phyloP scores from a whole-genome alignment of 2,888 invertebrate genomes.

The Polymixis flavicincta region DNA sequence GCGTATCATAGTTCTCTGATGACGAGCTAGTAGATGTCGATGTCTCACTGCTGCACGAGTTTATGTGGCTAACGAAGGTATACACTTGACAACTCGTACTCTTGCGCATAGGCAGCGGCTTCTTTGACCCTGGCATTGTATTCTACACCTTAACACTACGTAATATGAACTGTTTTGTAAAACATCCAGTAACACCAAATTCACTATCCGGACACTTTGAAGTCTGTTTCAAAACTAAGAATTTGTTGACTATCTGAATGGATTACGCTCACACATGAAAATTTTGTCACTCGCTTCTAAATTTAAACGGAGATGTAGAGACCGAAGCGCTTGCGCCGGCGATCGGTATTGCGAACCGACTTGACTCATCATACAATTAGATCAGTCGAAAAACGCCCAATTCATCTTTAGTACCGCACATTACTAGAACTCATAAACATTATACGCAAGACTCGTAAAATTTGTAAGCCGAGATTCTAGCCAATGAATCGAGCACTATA shows the following conservation, averaged over 20 bases:
- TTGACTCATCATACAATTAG: slow-evolving; percentile 79
- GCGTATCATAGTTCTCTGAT: slow-evolving; percentile 79
- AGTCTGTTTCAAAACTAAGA: slow-evolving; percentile 71
- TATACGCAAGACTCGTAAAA: slow-evolving; percentile 35
- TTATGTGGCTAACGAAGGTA: slow-evolving; percentile 67
- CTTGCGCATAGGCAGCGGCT: slow-evolving; percentile 72
- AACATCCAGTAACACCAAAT: slow-evolving; percentile 29
- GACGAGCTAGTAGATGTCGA: slow-evolving; percentile 81
- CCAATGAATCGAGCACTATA: slow-evolving; percentile 7
- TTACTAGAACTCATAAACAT: slow-evolving; percentile 62
- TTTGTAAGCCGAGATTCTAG: slow-evolving; percentile 20
- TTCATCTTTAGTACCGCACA: slow-evolving; percentile 62
- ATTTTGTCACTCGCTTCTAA: slow-evolving; percentile 85
- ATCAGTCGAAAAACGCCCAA: slow-evolving; percentile 71
- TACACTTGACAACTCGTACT: slow-evolving; percentile 81
- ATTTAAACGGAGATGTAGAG: slow-evolving; percentile 78
- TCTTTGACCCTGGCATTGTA: slow-evolving; percentile 58
- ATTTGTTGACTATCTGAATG: slow-evolving; percentile 64
- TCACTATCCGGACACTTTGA: slow-evolving; percentile 60
- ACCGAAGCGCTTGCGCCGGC: slow-evolving; percentile 65
- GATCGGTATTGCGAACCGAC: slow-evolving; percentile 67
- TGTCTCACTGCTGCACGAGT: slow-evolving; percentile 81
- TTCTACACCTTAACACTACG: slow-evolving; percentile 52
- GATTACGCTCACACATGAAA: slow-evolving; percentile 63
- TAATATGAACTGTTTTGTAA: slow-evolving; percentile 43